Percentiles rank a stretch among this genome's conserved stretches.
Evolutionary conservation across 2,888 invertebrate genomes (phyloP).

Genomic region (Orthonevra nobilis): DNA sequence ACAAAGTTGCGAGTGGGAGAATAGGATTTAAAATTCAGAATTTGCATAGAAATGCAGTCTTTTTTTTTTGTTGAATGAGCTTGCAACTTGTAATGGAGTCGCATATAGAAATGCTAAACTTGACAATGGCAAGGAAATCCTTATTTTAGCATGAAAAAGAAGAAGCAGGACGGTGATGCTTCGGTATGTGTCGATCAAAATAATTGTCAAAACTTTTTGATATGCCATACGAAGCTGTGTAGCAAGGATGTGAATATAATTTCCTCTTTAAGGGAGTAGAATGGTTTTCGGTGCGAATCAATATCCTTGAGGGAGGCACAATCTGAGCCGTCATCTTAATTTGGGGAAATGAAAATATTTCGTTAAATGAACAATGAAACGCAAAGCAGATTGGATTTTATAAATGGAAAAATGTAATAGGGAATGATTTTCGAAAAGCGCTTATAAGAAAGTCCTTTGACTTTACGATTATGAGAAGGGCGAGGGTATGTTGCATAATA

Average conservation of each 20-base stretch:
- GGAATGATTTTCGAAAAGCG: no score
- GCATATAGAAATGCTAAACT: background rate
- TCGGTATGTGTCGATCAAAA: background rate
- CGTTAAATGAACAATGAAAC: background rate
- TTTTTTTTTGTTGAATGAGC: background rate
- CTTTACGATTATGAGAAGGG: no score
- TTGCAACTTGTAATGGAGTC: background rate
- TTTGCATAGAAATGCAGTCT: constrained; percentile 29
- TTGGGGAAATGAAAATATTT: background rate
- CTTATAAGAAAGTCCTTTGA: no score
- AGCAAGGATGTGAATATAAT: background rate
- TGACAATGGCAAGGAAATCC: background rate
- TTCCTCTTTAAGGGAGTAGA: no score
- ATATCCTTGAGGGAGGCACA: no score
- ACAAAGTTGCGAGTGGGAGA: background rate
- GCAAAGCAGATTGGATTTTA: no score
- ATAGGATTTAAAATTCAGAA: background rate
- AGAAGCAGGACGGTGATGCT: background rate
- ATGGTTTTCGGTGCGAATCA: no score
- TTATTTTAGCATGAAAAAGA: no score
- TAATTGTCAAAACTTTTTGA: constrained; percentile 11
- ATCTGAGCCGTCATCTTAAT: no score
- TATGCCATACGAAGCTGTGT: background rate
- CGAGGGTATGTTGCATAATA: no score
- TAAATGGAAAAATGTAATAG: no score